Base-by-base conservation (phyloP, 1,140 invertebrate species). In the Drosophila pallidifrons region DNA sequence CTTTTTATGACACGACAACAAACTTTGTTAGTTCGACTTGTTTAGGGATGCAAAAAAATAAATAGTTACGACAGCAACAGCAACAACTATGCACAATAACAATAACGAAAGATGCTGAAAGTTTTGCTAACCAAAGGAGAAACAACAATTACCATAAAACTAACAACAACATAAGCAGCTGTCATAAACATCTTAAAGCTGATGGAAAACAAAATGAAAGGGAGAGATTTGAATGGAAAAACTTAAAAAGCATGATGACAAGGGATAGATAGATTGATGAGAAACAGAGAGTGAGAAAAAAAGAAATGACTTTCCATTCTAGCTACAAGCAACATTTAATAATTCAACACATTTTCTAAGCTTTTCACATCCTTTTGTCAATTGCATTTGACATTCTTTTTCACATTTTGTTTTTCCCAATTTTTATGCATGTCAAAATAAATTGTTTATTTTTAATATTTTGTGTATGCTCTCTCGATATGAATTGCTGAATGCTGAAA, bases 1-100 rank as follows among this genome's bases (percentile, higher is more conserved):
- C 41, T 46, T 68, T 69, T 75, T 43, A 74, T 54, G 64, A 28
- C 13, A 52, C 3, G n/a, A 5, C 20, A 73, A 5, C 20, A 73
- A 74, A 69, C 7, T 69, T 74, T 74, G 47, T 59, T 60, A 49
- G 46, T 65, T 47, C 20, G 32, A 72, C 69, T 72, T 72, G 60
- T 41, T 65, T 35, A 32, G 43, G 32, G 47, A 55, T 61, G 65
- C 41, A 47, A 47, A 35, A 35, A 58, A 71, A 64, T 15, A 64
- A 25, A 55, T 35, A 67, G n/a, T 13, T 55, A 25, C 38, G 52
- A 15, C 16, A 58, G 28, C 54, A 70, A 55, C 25, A 59, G n/a
- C 41, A 10, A 13, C 46, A 25, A 25, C 20, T 25, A 25, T 25
- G 20, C 20, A 25, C 20, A 70, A 63, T 30, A 57, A 46, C 64